Conservation (phyloP, 2,113 vertebrate species). For the Zosterops hypoxanthus region DNA sequence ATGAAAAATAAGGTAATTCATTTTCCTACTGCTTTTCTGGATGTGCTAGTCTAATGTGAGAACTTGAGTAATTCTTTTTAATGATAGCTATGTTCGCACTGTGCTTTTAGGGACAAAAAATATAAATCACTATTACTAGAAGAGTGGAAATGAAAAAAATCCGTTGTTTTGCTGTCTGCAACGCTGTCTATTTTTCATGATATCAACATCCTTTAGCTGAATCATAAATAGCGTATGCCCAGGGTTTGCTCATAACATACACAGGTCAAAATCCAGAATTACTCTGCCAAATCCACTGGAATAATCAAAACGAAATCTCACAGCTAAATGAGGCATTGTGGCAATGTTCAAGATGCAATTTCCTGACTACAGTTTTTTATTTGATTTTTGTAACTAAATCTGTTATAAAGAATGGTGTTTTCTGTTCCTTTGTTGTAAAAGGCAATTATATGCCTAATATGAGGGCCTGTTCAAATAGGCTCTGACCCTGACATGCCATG, state of each 20-base stretch:
- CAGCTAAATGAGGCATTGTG: neutral
- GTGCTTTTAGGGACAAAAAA: constrained; percentile 1
- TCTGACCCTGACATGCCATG: neutral
- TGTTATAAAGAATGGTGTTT: neutral
- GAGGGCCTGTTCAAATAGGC: neutral
- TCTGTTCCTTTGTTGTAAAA: neutral
- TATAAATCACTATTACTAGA: neutral
- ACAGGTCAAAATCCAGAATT: neutral
- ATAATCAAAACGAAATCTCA: neutral
- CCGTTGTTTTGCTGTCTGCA: neutral
- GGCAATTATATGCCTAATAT: neutral
- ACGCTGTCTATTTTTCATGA: neutral
- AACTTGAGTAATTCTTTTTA: neutral
- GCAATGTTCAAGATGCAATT: neutral
- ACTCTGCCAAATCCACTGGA: neutral
- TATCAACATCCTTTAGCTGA: neutral
- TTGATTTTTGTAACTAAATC: neutral
- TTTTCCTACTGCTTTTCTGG: constrained; percentile 16
- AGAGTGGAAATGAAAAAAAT: neutral
- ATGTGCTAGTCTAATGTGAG: neutral
- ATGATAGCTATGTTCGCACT: neutral
- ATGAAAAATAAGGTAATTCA: constrained; percentile 78
- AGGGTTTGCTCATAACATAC: neutral
- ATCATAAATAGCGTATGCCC: neutral
- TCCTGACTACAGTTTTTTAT: neutral